Evolutionary conservation across 2,797 vertebrate genomes (phyloP), one percentile per base, ranked within the genome.

Genomic region (Acipenser oxyrinchus): DNA sequence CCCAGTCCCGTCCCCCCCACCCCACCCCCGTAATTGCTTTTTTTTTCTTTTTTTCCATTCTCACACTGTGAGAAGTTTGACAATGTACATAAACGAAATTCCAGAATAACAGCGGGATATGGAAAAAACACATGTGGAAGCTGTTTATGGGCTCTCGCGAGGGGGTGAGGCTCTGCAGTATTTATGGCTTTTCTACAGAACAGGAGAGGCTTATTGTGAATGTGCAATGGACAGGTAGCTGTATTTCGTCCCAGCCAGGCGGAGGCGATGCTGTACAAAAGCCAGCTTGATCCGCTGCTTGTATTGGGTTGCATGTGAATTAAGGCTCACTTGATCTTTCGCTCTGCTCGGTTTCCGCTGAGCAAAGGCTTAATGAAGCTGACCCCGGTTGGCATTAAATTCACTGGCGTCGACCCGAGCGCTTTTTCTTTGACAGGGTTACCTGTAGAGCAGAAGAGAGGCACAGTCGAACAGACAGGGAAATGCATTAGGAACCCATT

Each of bases 111-210:
- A 81, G 80, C 75, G 71, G 85, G 79, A 80, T 78, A 79, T 80
- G 81, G 81, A 88, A 81, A 83, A 81, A 79, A 74, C 78, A 82
- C 86, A 89, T 89, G 84, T 89, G 86, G 82, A 85, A 88, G 79
- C 76, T 78, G 75, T 89, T 86, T 84, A 73, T 74, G 13, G 62
- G 69, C 70, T 76, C 78, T 80, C 73, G 67, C 69, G 69, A 81
- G 73, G 71, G 76, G 76, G 71, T 72, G 77, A 73, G 77, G 77
- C 76, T 77, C 75, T 81, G 76, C 70, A 71, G 62, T 77, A 3
- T 83, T 83, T 76, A 82, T 75, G 75, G 75, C 23, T 77, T 83
- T 73, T 75, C 72, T 77, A 79, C 77, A 79, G 71, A 77, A 68
- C 62, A 69, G 63, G 71, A 70, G 23, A 72, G 72, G 71, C 69